Evolutionary conservation across 1,140 invertebrate species (phyloP).

Genomic region (Tribolium madens): DNA sequence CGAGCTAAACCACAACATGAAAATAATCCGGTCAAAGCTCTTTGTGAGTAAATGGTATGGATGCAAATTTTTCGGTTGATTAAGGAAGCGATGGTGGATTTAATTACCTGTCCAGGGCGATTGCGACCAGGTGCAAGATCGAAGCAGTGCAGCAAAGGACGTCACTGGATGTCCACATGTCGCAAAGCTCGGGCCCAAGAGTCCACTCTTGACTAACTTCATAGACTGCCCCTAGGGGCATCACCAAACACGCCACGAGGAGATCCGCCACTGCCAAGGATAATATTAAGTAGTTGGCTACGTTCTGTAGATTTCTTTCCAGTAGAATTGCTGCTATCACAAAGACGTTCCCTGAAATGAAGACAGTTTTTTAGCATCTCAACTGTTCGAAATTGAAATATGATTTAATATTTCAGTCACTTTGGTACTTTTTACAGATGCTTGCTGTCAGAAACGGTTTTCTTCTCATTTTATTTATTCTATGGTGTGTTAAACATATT

Average conservation of each 20-base stretch:
- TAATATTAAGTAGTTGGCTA: conserved; percentile 89
- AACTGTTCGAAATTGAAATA: too few species aligned
- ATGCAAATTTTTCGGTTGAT: conserved; percentile 13
- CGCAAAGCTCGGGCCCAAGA: conserved; percentile 86
- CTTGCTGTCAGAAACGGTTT: not conserved
- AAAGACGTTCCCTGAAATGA: conserved; percentile 87
- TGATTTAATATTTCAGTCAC: too few species aligned
- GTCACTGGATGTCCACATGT: conserved; percentile 94
- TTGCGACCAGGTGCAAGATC: conserved; percentile 94
- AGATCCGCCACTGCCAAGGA: conserved; percentile 89
- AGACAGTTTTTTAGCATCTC: not conserved
- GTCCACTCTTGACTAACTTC: conserved; percentile 68
- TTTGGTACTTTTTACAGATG: too few species aligned
- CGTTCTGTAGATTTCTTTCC: conserved; percentile 88
- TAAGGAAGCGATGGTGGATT: conserved; percentile 11
- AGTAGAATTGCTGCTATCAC: conserved; percentile 94
- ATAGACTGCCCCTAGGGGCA: conserved; percentile 85
- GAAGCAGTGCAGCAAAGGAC: conserved; percentile 94
- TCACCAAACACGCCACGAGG: conserved; percentile 86
- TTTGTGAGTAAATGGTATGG: not conserved
- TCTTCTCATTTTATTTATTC: not conserved
- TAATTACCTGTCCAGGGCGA: conserved; percentile 88
- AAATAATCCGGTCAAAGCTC: conserved; percentile 29
- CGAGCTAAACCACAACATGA: conserved; percentile 6
- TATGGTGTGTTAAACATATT: conserved; percentile 18